Evolutionary conservation across 2,888 invertebrate genomes (phyloP).

Genomic region (Zaprionus bogoriensis): DNA sequence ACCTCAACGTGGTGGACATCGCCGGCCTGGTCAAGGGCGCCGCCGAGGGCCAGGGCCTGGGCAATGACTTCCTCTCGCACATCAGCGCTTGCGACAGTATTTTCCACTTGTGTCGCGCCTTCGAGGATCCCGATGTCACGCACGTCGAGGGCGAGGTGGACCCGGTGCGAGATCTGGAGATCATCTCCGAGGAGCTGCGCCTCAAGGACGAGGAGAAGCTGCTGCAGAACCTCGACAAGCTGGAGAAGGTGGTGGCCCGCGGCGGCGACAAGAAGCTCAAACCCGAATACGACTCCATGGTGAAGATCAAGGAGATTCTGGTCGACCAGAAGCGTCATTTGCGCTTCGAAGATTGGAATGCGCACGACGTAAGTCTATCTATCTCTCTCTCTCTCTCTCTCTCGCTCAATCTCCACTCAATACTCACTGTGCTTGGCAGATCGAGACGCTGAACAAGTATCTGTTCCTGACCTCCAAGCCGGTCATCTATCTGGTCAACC

Average conservation of each 20-base stretch:
- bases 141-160: conserved; percentile 99
- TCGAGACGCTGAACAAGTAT: conserved; percentile 97
- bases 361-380: conserved; percentile 92
- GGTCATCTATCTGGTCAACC: conserved; percentile 97
- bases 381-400: conserved; percentile 48
- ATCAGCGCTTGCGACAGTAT: conserved; percentile 99
- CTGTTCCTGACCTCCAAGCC: conserved; percentile 98
- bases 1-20: conserved; percentile 98
- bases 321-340: conserved; percentile 96
- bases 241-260: conserved; percentile 91
- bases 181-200: conserved; percentile 96
- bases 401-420: conserved; percentile 44
- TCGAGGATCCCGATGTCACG: conserved; percentile 98
- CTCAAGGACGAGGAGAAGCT: conserved; percentile 97
- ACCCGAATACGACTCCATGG: conserved; percentile 95
- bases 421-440: conserved; percentile 85
- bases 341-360: conserved; percentile 96
- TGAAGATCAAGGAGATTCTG: conserved; percentile 92
- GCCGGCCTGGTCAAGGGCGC: conserved; percentile 99
- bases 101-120: conserved; percentile 97
- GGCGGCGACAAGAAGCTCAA: conserved; percentile 97
- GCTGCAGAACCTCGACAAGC: conserved; percentile 90
- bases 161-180: conserved; percentile 97
- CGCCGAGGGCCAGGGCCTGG: conserved; percentile 94
- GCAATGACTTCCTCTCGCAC: conserved; percentile 99